phyloP scores from a whole-genome alignment of 1,140 invertebrate species.

The Hycleus phaleratus region DNA sequence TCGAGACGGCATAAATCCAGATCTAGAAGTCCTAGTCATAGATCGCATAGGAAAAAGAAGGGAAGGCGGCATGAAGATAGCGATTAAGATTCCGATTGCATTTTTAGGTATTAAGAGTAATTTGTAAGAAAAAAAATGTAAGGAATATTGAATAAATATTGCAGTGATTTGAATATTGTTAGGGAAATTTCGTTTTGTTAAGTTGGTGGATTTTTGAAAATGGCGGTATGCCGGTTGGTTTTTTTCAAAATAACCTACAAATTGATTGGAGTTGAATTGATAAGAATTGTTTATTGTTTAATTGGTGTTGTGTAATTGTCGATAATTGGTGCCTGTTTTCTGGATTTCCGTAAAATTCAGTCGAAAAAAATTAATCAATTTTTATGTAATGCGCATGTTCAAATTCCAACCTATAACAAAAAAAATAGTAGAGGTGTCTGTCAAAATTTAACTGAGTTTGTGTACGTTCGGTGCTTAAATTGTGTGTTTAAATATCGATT shows the following conservation, averaged over 20 bases:
- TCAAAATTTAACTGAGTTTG: slow-evolving; percentile 15
- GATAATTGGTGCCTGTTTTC: too few relatives aligned
- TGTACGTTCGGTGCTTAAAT: slow-evolving; percentile 6
- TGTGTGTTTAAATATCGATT: slow-evolving; percentile 7
- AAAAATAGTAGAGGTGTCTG: slow-evolving; percentile 12
- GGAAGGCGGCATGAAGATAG: slow-evolving; percentile 38
- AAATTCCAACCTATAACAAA: slow-evolving; percentile 6
- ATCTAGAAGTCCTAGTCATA: slow-evolving; percentile 52
- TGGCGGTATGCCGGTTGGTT: too few relatives aligned
- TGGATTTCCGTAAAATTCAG: too few relatives aligned
- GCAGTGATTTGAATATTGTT: background rate
- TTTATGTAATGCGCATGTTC: background rate
- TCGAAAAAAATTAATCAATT: slow-evolving; percentile 8
- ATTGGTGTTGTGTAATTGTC: too few relatives aligned
- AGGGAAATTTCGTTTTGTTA: background rate
- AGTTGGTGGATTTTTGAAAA: too few relatives aligned
- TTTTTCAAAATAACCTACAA: too few relatives aligned
- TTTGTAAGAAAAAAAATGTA: background rate
- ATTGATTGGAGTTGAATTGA: too few relatives aligned
- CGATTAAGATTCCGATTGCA: slow-evolving; percentile 20
- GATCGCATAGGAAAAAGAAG: slow-evolving; percentile 54
- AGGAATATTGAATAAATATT: background rate
- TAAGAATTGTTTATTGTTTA: too few relatives aligned
- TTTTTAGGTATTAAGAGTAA: background rate
- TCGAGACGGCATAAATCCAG: slow-evolving; percentile 52